These are phyloP conservation scores for Acanthochromis polyacanthus DNA, from an alignment of 2,113 vertebrate species.

Conservation along the genomic window DNA sequence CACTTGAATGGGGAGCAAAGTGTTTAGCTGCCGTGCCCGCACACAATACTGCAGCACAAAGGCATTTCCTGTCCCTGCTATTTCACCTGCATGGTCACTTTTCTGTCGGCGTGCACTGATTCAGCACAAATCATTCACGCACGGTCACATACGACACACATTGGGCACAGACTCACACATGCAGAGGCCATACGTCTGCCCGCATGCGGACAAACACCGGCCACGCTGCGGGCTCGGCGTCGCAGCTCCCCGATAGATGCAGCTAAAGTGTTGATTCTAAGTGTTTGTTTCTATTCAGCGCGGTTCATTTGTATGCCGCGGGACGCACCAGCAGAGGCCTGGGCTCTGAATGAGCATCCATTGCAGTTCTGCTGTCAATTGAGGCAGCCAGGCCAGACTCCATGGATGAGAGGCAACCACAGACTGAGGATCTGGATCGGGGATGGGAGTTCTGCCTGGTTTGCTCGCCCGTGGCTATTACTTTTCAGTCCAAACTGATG, in stretches of 20 bases:
- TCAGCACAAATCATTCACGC: constrained; percentile 69
- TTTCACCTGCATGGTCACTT: constrained; percentile 77
- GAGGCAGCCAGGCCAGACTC: constrained; percentile 74
- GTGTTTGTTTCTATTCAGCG: constrained; percentile 83
- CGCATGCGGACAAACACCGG: constrained; percentile 53
- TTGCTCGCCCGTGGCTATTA: constrained; percentile 44
- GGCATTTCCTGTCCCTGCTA: constrained; percentile 72
- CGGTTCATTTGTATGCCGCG: constrained; percentile 83
- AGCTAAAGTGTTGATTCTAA: constrained; percentile 76
- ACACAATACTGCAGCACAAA: constrained; percentile 69
- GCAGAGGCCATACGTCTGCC: constrained; percentile 34
- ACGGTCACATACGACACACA: constrained; percentile 14
- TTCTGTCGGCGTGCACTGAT: constrained; percentile 61
- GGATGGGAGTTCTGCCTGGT: constrained; percentile 55
- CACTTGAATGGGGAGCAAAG: constrained; percentile 61
- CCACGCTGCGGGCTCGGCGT: constrained; percentile 16
- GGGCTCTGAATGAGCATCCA: constrained; percentile 78
- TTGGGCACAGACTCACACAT: constrained; percentile 6
- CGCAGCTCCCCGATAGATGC: constrained; percentile 66
- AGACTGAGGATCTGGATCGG: constrained; percentile 60
- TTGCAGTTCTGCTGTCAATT: constrained; percentile 74
- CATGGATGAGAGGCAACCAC: constrained; percentile 68
- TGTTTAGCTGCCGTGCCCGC: constrained; percentile 52
- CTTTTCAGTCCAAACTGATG: constrained; percentile 57
- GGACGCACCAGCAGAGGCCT: constrained; percentile 69